These are phyloP conservation scores for Arnoldichthys spilopterus DNA, from an alignment of 2,797 vertebrate genomes.

Conservation along the genomic window DNA sequence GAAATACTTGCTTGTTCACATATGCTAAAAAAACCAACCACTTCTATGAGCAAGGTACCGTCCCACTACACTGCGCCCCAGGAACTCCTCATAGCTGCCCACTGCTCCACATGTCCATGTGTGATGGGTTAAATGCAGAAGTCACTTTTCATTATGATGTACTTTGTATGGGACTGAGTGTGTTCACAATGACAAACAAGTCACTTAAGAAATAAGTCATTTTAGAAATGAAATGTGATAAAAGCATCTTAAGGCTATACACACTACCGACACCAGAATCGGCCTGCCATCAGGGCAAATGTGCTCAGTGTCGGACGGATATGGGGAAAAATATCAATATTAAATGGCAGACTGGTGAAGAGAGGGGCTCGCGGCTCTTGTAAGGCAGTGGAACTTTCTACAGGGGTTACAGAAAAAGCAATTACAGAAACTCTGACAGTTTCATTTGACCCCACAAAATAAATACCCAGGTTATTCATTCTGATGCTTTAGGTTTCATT, in stretches of 20 bases:
- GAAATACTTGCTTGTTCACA: too few species aligned
- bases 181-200: too few species aligned
- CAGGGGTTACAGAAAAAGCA: constrained; percentile 1
- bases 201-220: too few species aligned
- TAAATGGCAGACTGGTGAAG: constrained; percentile 42
- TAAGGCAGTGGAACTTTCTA: constrained; percentile 7
- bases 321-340: constrained; percentile 50
- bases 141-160: too few species aligned
- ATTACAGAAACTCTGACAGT: constrained; percentile 22
- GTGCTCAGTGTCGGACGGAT: constrained; percentile 45
- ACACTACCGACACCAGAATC: constrained; percentile 33
- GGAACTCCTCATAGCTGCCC: too few species aligned
- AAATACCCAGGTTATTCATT: constrained; percentile 17
- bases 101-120: too few species aligned
- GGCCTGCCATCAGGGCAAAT: constrained; percentile 33
- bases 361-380: constrained; percentile 62
- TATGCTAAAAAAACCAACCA: too few species aligned
- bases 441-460: neutral
- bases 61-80: too few species aligned
- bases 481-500: neutral
- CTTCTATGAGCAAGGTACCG: too few species aligned
- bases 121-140: too few species aligned
- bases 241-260: neutral
- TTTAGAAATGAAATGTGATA: neutral
- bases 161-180: too few species aligned